phyloP scores from a whole-genome alignment of 1,140 invertebrate genomes.

The Magallana ariakensis region DNA sequence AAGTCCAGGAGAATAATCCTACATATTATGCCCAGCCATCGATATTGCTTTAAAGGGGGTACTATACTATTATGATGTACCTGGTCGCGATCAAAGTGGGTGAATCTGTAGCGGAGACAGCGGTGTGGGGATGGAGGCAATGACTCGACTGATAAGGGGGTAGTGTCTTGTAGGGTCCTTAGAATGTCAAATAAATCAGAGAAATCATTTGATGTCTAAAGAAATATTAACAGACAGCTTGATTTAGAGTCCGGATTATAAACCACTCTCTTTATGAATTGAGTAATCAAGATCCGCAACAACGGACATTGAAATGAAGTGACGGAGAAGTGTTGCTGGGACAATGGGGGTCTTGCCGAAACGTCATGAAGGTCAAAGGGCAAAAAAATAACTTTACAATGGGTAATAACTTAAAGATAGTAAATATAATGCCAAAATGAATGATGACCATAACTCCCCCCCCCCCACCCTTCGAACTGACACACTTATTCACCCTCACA shows the following conservation, averaged over 20 bases:
- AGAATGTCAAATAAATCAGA: neutral
- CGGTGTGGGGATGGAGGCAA: neutral
- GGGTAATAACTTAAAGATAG: too few species aligned
- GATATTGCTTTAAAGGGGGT: conserved; percentile 28
- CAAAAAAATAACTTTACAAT: too few species aligned
- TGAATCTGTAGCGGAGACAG: neutral
- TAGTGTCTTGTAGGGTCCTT: neutral
- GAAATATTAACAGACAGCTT: conserved; percentile 11
- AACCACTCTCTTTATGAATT: neutral
- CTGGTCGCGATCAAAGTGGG: neutral
- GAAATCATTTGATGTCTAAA: conserved; percentile 8
- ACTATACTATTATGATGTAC: conserved; percentile 20
- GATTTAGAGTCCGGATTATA: neutral
- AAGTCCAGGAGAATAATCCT: neutral
- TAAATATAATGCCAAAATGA: too few species aligned
- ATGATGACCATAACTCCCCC: too few species aligned
- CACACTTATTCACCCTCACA: too few species aligned
- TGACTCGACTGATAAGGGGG: neutral
- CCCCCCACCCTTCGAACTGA: too few species aligned
- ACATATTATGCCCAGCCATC: neutral
- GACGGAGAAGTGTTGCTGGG: too few species aligned
- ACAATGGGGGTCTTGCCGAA: too few species aligned
- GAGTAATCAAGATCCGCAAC: too few species aligned
- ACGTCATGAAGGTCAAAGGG: too few species aligned
- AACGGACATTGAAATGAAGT: too few species aligned